Evolutionary conservation across 2,888 invertebrate genomes (phyloP), one percentile per base, ranked within the genome.

Genomic region (Rugalucina vietnamica): DNA sequence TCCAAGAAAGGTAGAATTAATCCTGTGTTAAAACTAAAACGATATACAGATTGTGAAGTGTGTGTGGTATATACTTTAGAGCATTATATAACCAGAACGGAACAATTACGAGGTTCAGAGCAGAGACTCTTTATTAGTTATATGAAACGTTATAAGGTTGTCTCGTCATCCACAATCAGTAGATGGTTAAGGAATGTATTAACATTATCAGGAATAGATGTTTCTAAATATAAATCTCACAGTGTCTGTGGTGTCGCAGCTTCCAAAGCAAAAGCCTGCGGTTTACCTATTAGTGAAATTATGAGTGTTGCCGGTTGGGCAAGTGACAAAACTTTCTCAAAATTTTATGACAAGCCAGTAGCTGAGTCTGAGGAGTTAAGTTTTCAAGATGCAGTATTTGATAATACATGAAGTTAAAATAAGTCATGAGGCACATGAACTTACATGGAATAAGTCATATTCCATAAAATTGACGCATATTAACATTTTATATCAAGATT

Each of bases 141-240:
- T 49, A 39, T 70, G 24, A 79, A 69, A 36, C 82, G 73, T 27
- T 72, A 79, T 69, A 36, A 37, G 21, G 54, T 27, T 14, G 78
- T 82, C n/a, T 39, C 82, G n/a, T 78, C n/a, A 18, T 27, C 29
- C 24, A 82, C 79, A 14, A 27, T 82, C 4, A 39, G 73, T 2
- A 60, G 82, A 49, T 82, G 82, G 82, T 27, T 82, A 24, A 60
- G 49, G 50, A 54, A n/a, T 34, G 77, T 73, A n/a, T 57, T 79
- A 73, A 27, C n/a, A 3, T 36, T 21, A 29, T 77, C 77, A 27
- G 82, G 82, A 4, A 72, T 82, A 3, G 37, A 82, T 37, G 49
- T 36, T 49, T 72, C 71, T 32, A 60, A 32, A 18, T 82, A 37
- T 54, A 78, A 76, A 37, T 24, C 82, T 27, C 82, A 79, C 34